These are phyloP conservation scores for Micronisus gabar DNA, from an alignment of 2,113 vertebrate species.

Conservation along the genomic window DNA sequence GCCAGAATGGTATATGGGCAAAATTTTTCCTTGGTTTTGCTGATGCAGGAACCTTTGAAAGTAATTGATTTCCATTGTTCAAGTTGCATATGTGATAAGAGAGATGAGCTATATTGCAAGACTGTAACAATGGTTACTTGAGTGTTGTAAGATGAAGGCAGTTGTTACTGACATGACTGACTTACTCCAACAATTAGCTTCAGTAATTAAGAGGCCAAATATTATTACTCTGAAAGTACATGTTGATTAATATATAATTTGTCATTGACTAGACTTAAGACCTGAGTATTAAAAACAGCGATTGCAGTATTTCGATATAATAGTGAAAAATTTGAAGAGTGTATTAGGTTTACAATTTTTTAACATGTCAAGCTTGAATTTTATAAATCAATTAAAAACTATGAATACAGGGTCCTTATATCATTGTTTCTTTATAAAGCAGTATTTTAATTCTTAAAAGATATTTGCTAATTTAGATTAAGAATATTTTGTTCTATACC, in stretches of 20 bases:
- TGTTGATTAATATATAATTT: not conserved
- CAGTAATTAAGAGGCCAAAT: not conserved
- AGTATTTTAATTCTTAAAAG: not conserved
- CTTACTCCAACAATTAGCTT: not conserved
- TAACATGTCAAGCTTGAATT: not conserved
- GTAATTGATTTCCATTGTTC: not conserved
- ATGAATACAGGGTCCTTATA: not conserved
- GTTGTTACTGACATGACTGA: not conserved
- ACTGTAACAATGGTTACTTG: not conserved
- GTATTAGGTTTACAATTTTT: not conserved
- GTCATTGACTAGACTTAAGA: not conserved
- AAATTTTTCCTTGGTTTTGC: not conserved
- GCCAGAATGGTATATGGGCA: not conserved
- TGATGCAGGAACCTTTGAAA: not conserved
- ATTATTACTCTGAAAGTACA: not conserved
- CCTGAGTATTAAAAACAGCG: not conserved
- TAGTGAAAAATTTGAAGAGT: not conserved
- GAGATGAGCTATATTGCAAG: not conserved
- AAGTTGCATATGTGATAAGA: not conserved
- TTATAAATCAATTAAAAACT: not conserved
- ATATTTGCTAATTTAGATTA: not conserved
- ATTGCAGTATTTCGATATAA: not conserved
- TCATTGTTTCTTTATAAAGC: not conserved
- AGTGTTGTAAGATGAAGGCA: not conserved
- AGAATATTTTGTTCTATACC: not conserved